Base-by-base conservation (phyloP, 2,888 invertebrate genomes). In the Malachius bipustulatus region DNA sequence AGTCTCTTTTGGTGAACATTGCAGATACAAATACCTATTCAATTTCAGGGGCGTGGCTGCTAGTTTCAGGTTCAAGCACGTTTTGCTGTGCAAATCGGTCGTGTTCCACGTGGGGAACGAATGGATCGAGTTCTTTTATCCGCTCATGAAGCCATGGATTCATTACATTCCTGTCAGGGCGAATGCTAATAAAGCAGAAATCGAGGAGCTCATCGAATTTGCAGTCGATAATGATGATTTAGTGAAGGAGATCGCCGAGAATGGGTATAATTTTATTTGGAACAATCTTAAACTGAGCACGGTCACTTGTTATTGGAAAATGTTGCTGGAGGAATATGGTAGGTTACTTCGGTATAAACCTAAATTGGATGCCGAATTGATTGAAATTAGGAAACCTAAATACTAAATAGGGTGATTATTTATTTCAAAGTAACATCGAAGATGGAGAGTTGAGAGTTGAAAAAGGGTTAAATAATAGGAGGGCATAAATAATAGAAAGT, bases 1-100 rank as follows among this genome's bases (percentile, higher is more conserved):
- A 66, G 80, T 90, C 1, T 71, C 82, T 1, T 77, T 97, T 46
- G 88, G 89, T 64, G 79, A 87, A 8, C 96, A 96, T 59, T 97
- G 96, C 62, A 75, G 77, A 60, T 94, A 80, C 62, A 90, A 88
- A 61, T 96, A 88, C 60, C 67, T 96, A 26, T 94, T 96, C 57
- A 97, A 97, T 66, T 96, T 89, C 57, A 75, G 94, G 45, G 96
- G 96, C 2, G 94, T 97, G 0, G 94, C 96, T 2, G 96, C 96
- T 6, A 94, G 93, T 60, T 97, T 97, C 56, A 73, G 96, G n/a
- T 77, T 93, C 35, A 94, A 94, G 58, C 94, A 96, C 64, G 69
- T 97, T 27, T 89, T 96, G 52, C 65, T 96, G 1, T 97, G 96
- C 57, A 78, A 81, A 49, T 93, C 93, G 0, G 62, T 94, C 26